These are phyloP conservation scores for Phasianus colchicus DNA, from an alignment of 2,113 vertebrate species.

Conservation along the genomic window DNA sequence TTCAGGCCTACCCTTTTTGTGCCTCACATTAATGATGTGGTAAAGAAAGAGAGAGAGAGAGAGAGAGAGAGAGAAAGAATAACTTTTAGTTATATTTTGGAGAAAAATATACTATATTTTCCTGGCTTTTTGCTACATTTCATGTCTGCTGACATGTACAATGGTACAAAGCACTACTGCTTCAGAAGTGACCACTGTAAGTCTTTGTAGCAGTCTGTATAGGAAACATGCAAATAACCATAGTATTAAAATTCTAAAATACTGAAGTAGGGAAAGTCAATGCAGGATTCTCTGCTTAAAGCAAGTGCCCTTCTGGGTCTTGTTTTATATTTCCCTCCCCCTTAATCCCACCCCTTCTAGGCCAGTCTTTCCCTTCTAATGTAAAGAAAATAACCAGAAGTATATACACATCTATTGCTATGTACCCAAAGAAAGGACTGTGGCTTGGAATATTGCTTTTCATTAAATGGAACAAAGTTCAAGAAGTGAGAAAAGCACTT, in stretches of 20 bases:
- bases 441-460: slow-evolving; percentile 83
- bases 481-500: slow-evolving; percentile 57
- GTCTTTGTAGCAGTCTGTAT: slow-evolving; percentile 25
- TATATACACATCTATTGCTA: slow-evolving; percentile 79
- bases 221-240: slow-evolving; percentile 48
- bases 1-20: slow-evolving; percentile 51
- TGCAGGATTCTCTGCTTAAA: slow-evolving; percentile 10
- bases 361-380: slow-evolving; percentile 31
- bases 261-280: not conserved
- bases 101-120: slow-evolving; percentile 8
- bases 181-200: slow-evolving; percentile 43
- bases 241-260: slow-evolving; percentile 12
- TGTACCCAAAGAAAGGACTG: slow-evolving; percentile 75
- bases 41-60: slow-evolving; percentile 8
- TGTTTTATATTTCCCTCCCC: not conserved
- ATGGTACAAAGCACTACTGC: slow-evolving; percentile 34
- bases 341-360: not conserved
- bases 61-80: slow-evolving; percentile 13
- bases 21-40: slow-evolving; percentile 39
- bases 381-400: slow-evolving; percentile 55
- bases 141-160: slow-evolving; percentile 64
- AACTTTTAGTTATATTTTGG: not conserved
- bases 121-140: slow-evolving; percentile 61
- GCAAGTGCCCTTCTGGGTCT: not conserved
- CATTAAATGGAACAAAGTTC: slow-evolving; percentile 67